These are phyloP conservation scores for Etheostoma spectabile DNA, from an alignment of 2,113 vertebrate genomes.

Conservation along the genomic window DNA sequence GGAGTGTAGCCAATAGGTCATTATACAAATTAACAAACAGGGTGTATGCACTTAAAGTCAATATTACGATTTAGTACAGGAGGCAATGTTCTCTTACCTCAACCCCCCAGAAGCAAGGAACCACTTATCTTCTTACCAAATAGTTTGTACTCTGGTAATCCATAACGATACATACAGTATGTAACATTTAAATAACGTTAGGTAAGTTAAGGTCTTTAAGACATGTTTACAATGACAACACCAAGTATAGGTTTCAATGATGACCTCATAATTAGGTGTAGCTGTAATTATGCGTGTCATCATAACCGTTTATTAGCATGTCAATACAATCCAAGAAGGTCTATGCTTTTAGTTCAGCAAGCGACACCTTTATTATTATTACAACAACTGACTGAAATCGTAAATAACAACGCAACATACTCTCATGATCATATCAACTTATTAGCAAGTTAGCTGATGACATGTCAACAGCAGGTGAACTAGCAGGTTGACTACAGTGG, in stretches of 20 bases:
- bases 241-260: no score
- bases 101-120: neutral
- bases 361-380: neutral
- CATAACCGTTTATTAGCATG: neutral
- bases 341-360: neutral
- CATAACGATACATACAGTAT: no score
- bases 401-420: neutral
- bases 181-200: no score
- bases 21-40: constrained; percentile 67
- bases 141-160: no score
- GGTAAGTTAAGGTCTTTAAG: no score
- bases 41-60: constrained; percentile 16
- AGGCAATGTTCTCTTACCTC: constrained; percentile 11
- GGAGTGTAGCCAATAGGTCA: constrained; percentile 62
- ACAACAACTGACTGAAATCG: neutral
- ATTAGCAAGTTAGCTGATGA: constrained; percentile 42
- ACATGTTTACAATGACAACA: neutral
- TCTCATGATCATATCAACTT: constrained; percentile 17
- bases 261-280: neutral
- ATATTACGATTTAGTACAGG: constrained; percentile 16
- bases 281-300: constrained; percentile 2
- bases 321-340: neutral
- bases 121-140: neutral
- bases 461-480: constrained; percentile 25
- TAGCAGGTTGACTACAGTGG: constrained; percentile 35